phyloP scores from a whole-genome alignment of 2,797 vertebrate genomes.

The Mormyrops boulengeri region DNA sequence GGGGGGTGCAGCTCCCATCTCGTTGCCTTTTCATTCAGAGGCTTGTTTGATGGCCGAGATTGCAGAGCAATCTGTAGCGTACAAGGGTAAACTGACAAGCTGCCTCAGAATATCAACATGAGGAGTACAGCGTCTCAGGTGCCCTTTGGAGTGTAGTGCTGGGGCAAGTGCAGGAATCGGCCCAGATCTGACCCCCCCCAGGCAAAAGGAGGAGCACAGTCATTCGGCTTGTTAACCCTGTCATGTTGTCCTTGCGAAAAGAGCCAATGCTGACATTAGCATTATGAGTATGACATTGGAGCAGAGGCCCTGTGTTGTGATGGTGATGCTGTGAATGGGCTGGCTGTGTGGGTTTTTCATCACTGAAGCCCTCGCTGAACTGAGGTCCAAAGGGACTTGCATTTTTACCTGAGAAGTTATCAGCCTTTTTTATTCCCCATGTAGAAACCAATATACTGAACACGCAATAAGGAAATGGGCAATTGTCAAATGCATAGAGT shows the following conservation, averaged over 20 bases:
- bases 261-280: neutral
- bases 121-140: neutral
- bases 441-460: neutral
- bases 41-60: neutral
- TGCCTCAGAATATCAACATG: neutral
- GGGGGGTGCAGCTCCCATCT: neutral
- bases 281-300: neutral
- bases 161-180: conserved; percentile 8
- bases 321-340: neutral
- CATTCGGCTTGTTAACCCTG: neutral
- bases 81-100: neutral
- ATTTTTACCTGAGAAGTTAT: neutral
- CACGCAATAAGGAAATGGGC: neutral
- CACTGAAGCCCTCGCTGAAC: neutral
- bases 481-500: neutral
- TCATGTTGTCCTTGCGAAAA: neutral
- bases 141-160: neutral
- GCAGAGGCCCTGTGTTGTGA: neutral
- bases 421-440: neutral
- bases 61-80: neutral
- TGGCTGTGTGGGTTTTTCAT: neutral
- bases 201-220: neutral
- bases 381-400: neutral
- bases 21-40: neutral
- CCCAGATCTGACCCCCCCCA: neutral